phyloP scores from a whole-genome alignment of 2,113 vertebrate species.

The Motacilla tschutschensis region DNA sequence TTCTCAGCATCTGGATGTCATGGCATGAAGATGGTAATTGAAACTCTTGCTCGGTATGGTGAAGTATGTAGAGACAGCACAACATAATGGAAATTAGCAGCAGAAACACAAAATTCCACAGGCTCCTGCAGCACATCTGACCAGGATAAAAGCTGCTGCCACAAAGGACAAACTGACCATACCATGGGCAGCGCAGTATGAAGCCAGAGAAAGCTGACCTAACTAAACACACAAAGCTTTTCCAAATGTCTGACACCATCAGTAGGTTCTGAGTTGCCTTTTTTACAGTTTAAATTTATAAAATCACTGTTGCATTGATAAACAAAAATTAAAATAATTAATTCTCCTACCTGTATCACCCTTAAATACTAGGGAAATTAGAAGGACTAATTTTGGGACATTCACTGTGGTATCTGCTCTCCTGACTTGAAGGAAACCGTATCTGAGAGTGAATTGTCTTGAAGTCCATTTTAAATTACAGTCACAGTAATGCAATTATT shows the following conservation, averaged over 20 bases:
- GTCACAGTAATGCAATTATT: background rate
- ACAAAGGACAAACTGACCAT: background rate
- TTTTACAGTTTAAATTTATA: background rate
- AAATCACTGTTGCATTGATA: background rate
- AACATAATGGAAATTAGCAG: background rate
- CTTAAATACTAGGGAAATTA: background rate
- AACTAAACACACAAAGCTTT: background rate
- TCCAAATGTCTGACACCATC: background rate
- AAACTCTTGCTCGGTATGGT: background rate
- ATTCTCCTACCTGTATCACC: background rate
- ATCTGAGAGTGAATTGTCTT: background rate
- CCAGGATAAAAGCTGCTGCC: background rate
- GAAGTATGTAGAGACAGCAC: background rate
- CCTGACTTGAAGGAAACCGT: background rate
- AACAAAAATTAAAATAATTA: background rate
- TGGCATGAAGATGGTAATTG: background rate
- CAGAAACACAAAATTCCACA: background rate
- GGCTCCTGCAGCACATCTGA: background rate
- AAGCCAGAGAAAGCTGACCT: background rate
- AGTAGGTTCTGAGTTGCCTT: background rate
- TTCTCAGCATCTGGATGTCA: constrained; percentile 14
- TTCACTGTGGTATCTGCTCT: background rate
- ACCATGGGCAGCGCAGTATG: background rate
- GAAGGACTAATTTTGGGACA: background rate
- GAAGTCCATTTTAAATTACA: background rate